Evolutionary conservation across 2,888 invertebrate genomes (phyloP), one percentile per base, ranked within the genome.

Genomic region (Phengaris arion): DNA sequence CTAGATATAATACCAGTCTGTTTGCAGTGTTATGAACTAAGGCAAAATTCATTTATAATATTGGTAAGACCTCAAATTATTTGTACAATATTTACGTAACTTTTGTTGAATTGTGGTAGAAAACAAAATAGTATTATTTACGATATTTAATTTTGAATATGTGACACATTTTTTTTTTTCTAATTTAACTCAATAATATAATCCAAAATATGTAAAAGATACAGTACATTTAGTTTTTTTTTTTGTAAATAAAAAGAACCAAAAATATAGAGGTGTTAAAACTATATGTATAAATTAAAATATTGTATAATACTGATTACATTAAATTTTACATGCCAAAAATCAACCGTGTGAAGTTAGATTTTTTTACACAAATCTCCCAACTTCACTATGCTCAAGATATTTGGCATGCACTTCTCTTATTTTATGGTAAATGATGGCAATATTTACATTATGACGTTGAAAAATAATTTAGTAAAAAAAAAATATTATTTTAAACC

Each of bases 221-320:
- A 35, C 35, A 35, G 35, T 4, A 35, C 2, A 2, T 35, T 35
- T 48, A 48, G 1, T 48, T 48, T 48, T 48, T 0, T 51, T 22
- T 45, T 64, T n/a, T 57, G 12, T 52, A 52, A 52, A 52, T 48
- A 7, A 48, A 64, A 64, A 22, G 13, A 64, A 45, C 64, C 64
- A 64, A 64, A 52, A 64, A 6, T 59, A 64, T 45, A 64, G 35
- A 64, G 64, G 64, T 45, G 64, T 35, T 64, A 64, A 59, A 64
- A 64, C 35, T 64, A 64, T 64, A 64, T 64, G 64, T 12, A 90
- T 89, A 91, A 91, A 89, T 90, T 88, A 91, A 83, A 83, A 87
- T 88, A 89, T 89, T 87, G 85, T 87, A 88, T 93, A 93, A 93
- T 93, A 93, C 92, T 93, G 92, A 92, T 93, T 90, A 92, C 82